Conservation (phyloP, 2,113 vertebrate species). For the Sterrhoptilus dennistouni region DNA sequence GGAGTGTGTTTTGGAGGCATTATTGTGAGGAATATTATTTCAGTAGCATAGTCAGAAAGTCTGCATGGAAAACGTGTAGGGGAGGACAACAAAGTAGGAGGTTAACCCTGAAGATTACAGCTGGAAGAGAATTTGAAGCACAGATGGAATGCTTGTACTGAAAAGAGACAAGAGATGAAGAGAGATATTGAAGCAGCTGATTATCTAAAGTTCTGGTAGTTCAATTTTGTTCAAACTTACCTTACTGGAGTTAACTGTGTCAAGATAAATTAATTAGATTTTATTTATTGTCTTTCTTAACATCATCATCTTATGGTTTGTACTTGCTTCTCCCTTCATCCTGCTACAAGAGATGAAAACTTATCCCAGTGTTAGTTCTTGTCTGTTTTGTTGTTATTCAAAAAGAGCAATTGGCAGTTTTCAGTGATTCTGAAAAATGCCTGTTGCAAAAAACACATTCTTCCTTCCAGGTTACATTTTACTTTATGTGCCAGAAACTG, state of each 20-base stretch:
- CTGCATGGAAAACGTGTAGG: background rate
- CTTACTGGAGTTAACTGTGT: background rate
- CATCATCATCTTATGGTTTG: background rate
- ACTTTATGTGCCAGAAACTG: background rate
- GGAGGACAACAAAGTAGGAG: background rate
- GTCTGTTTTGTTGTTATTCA: background rate
- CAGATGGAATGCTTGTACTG: background rate
- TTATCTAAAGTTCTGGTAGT: background rate
- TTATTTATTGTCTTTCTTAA: background rate
- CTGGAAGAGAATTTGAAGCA: background rate
- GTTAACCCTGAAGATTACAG: background rate
- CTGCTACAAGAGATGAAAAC: background rate
- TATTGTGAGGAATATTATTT: background rate
- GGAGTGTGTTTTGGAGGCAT: background rate
- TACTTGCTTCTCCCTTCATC: background rate
- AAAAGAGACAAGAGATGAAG: background rate
- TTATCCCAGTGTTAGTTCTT: background rate
- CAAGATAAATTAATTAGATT: background rate
- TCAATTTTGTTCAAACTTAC: background rate
- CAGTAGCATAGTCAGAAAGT: background rate
- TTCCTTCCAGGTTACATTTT: background rate
- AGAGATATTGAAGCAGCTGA: background rate
- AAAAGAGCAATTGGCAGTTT: background rate
- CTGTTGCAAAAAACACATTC: background rate
- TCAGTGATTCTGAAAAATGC: background rate